Evolutionary conservation across 1,140 invertebrate species (phyloP), one percentile per base, ranked within the genome.

Genomic region (Trachelipus rathkii): DNA sequence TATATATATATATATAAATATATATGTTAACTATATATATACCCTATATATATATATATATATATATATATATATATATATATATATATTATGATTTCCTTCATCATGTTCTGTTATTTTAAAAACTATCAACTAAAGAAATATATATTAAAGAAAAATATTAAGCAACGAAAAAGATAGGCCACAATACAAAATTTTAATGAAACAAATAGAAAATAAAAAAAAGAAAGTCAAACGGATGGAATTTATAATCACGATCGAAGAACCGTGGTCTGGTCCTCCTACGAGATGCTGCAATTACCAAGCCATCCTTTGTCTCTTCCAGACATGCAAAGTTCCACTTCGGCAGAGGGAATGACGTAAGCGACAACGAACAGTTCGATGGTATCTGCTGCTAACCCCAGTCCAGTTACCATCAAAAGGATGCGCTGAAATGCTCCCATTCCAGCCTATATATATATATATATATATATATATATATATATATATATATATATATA

Each of bases 251-350:
- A 33, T 33, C 33, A n/a, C n/a, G n/a, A n/a, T n/a, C n/a, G n/a
- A n/a, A n/a, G n/a, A n/a, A n/a, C n/a, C n/a, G n/a, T n/a, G n/a
- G n/a, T n/a, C n/a, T n/a, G n/a, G n/a, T n/a, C n/a, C n/a, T n/a
- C n/a, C n/a, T n/a, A n/a, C n/a, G 33, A 33, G 6, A 33, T 33
- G 1, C 1, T 3, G 33, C 2, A 33, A 33, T 33, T 33, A 60
- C 92, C 90, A 0, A 94, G 87, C 91, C 90, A 92, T 83, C 90
- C 91, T 85, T 93, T 93, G 83, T 92, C 89, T 13, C 87, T 86
- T 11, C 90, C 89, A 74, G 89, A 87, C 77, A 94, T 90, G 75
- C 91, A 90, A 1, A 93, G 85, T 78, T 94, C 92, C 72, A 92
- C 89, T 79, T 92, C 90, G 10, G 92, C 92, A 1, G 90, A 90